A percentile compares a stretch with the other conserved stretches of the same genome.
Evolutionary conservation across 2,888 invertebrate genomes (phyloP).

Genomic region (Odontothrips loti): DNA sequence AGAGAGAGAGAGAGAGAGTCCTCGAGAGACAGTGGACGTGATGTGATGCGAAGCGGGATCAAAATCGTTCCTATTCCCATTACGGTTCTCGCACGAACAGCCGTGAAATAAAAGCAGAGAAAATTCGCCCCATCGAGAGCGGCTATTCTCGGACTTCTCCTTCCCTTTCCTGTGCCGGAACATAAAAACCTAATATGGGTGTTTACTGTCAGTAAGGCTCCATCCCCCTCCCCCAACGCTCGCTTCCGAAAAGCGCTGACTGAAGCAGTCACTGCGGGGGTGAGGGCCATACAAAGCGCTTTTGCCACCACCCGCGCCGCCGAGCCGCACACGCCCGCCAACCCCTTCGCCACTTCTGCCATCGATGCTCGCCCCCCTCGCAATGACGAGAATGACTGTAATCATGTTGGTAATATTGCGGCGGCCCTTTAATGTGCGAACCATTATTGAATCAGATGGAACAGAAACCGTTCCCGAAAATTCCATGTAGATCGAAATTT

Average conservation of each 20-base stretch:
- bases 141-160: background rate
- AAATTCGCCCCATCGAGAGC: constrained; percentile 19
- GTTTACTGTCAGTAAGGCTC: constrained; percentile 11
- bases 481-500: no score
- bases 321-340: no score
- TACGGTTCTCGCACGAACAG: constrained; percentile 1
- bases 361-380: no score
- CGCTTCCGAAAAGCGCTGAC: constrained; percentile 18
- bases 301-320: no score
- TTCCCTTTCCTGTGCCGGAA: background rate
- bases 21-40: background rate
- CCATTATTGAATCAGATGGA: no score
- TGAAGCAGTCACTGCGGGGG: background rate
- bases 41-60: background rate
- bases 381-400: no score
- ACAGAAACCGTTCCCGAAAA: no score
- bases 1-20: no score
- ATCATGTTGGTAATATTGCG: no score
- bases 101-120: background rate
- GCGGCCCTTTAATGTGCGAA: no score
- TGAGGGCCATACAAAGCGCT: no score
- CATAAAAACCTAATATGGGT: constrained; percentile 25
- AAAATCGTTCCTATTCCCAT: constrained; percentile 12
- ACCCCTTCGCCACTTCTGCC: no score
- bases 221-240: background rate